Evolutionary conservation across 2,797 vertebrate genomes (phyloP).

Genomic region (Mormyrops boulengeri): DNA sequence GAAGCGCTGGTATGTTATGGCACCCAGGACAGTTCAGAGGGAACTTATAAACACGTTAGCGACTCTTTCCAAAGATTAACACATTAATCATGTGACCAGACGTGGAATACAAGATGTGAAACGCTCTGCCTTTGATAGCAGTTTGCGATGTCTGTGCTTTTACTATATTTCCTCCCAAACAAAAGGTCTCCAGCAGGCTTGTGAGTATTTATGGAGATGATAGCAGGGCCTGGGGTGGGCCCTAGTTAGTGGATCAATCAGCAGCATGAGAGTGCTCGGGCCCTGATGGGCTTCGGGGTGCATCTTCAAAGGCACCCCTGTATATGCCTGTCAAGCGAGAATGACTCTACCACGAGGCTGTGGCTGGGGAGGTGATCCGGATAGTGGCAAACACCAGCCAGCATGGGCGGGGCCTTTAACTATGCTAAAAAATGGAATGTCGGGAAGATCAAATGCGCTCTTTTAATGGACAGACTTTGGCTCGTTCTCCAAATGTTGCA

Average conservation of each 20-base stretch:
- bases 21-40: background rate
- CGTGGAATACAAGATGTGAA: background rate
- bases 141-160: background rate
- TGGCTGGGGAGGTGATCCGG: constrained; percentile 58
- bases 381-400: constrained; percentile 62
- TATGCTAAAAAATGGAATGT: constrained; percentile 16
- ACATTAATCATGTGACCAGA: background rate
- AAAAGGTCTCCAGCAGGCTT: constrained; percentile 56
- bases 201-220: constrained; percentile 66
- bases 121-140: background rate
- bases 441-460: constrained; percentile 62
- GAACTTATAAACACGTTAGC: background rate
- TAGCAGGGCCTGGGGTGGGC: constrained; percentile 66
- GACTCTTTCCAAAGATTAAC: background rate
- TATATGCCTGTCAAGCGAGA: constrained; percentile 66
- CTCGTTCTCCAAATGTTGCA: constrained; percentile 68
- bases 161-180: constrained; percentile 21
- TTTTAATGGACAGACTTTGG: constrained; percentile 67
- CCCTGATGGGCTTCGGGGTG: constrained; percentile 64
- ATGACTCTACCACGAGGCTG: constrained; percentile 56
- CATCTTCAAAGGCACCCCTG: constrained; percentile 68
- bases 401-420: constrained; percentile 66
- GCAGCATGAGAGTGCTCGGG: constrained; percentile 50
- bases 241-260: constrained; percentile 68
- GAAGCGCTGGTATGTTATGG: background rate